A percentile compares a stretch with the other conserved stretches of the same genome.
These are phyloP conservation scores for Diaprepes abbreviatus DNA, from an alignment of 2,888 invertebrate species.

Conservation along the genomic window DNA sequence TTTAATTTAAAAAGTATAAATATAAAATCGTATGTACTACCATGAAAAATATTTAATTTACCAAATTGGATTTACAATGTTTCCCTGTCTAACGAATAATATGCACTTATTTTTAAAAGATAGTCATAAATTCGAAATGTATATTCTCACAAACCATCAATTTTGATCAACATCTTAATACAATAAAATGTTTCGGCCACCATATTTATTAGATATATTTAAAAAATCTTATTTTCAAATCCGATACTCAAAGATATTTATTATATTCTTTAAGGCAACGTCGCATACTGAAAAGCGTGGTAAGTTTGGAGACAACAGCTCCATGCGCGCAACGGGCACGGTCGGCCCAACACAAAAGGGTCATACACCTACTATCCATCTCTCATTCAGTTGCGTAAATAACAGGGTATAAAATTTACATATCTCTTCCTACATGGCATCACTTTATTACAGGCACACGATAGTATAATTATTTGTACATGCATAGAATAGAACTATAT, in stretches of 20 bases:
- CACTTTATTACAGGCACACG: slow-evolving; percentile 35
- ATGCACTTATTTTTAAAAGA: no score
- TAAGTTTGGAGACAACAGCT: slow-evolving; percentile 43
- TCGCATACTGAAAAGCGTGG: slow-evolving; percentile 29
- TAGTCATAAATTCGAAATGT: no score
- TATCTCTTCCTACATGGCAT: slow-evolving; percentile 50
- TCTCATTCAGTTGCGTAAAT: slow-evolving; percentile 60
- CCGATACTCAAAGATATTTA: background rate
- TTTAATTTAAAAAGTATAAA: no score
- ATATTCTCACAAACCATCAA: no score
- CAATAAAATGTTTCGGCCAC: no score
- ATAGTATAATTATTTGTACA: slow-evolving; percentile 15
- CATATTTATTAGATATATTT: no score
- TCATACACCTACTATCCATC: slow-evolving; percentile 60
- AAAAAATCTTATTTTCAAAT: background rate
- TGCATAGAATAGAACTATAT: no score
- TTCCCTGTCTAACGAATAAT: no score
- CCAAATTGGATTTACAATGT: no score
- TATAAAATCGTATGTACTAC: no score
- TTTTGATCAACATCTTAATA: no score
- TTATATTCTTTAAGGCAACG: slow-evolving; percentile 22
- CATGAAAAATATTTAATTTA: no score
- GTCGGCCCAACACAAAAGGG: slow-evolving; percentile 58
- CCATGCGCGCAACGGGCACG: slow-evolving; percentile 43
- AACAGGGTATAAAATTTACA: slow-evolving; percentile 45